Evolutionary conservation across 2,888 invertebrate genomes (phyloP).

Genomic region (Gandaritis pyraliata): DNA sequence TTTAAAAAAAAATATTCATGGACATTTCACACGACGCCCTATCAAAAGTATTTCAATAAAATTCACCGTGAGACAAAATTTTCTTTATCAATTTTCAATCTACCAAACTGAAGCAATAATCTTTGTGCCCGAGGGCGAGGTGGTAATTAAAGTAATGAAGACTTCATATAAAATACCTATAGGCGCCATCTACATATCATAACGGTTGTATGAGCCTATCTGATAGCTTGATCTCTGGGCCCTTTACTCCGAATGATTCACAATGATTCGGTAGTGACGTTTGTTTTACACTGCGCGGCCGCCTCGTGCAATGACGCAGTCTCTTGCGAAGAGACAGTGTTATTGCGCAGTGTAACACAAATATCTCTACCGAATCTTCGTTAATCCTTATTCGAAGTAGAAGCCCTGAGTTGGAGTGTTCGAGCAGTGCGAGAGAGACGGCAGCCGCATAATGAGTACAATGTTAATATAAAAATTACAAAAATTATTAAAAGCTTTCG

Average conservation of each 20-base stretch:
- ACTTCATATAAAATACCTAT: slow-evolving; percentile 52
- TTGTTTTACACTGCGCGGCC: no score
- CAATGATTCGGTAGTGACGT: no score
- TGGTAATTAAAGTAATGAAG: slow-evolving; percentile 55
- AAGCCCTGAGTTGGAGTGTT: no score
- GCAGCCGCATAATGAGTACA: slow-evolving; percentile 31
- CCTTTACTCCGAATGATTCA: no score
- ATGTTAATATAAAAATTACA: slow-evolving; percentile 38
- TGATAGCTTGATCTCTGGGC: slow-evolving; percentile 37
- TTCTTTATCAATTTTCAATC: slow-evolving; percentile 43
- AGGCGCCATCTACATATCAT: slow-evolving; percentile 44
- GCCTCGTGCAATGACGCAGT: no score
- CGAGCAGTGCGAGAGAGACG: slow-evolving; percentile 32
- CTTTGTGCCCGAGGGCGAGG: slow-evolving; percentile 33
- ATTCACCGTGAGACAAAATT: slow-evolving; percentile 39
- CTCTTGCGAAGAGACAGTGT: no score
- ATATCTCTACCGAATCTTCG: no score
- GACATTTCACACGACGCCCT: no score
- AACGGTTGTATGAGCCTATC: slow-evolving; percentile 39
- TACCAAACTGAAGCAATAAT: slow-evolving; percentile 38
- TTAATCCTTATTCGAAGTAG: no score
- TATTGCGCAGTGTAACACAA: no score
- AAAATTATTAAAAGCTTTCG: slow-evolving; percentile 40
- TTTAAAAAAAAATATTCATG: no score
- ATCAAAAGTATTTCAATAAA: slow-evolving; percentile 36